phyloP scores from a whole-genome alignment of 1,140 invertebrate species.

The Anastrepha ludens region DNA sequence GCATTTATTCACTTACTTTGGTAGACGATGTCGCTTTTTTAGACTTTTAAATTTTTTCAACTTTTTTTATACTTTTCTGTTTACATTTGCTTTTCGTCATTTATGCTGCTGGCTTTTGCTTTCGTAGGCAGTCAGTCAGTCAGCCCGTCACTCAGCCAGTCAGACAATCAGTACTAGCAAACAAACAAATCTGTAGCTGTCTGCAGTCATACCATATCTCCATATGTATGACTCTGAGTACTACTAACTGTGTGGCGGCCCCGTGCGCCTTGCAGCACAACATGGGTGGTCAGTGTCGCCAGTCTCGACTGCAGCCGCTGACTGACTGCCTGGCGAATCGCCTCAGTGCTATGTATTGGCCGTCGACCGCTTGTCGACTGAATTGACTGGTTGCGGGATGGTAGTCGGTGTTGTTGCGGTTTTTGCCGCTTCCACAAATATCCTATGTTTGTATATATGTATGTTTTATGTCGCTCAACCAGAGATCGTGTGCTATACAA shows the following conservation, averaged over 20 bases:
- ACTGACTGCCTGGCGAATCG: not conserved
- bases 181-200: slow-evolving; percentile 22
- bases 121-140: slow-evolving; percentile 11
- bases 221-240: not conserved
- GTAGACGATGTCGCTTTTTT: slow-evolving; percentile 9
- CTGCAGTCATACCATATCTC: not conserved
- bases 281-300: slow-evolving; percentile 42
- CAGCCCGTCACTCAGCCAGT: not conserved
- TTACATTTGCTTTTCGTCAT: slow-evolving; percentile 44
- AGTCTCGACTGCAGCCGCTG: not conserved
- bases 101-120: slow-evolving; percentile 33
- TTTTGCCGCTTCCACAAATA: slow-evolving; percentile 20
- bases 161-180: slow-evolving; percentile 8
- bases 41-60: not conserved
- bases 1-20: not conserved
- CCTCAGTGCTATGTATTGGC: not conserved
- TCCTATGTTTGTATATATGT: not conserved
- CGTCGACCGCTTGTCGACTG: not conserved
- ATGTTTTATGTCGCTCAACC: not conserved
- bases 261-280: not conserved
- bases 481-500: slow-evolving; percentile 6
- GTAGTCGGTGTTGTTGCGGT: slow-evolving; percentile 7
- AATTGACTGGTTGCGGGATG: not conserved
- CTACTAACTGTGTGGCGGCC: slow-evolving; percentile 5
- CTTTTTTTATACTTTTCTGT: slow-evolving; percentile 9